Conservation (phyloP, 1,140 invertebrate genomes). For the Euborellia annulipes region DNA sequence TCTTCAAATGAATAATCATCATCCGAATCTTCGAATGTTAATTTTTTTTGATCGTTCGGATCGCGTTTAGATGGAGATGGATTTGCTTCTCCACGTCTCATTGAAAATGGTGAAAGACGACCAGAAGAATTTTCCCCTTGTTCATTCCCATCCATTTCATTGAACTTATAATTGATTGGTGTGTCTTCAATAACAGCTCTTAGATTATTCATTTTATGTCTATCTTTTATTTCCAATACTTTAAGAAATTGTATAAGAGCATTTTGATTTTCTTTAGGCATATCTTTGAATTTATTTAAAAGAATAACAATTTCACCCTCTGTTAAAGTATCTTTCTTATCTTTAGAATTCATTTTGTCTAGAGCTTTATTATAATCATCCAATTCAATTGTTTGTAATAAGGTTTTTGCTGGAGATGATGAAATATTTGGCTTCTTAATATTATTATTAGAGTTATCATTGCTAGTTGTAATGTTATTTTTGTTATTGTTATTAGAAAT, state of each 20-base stretch:
- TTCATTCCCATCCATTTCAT: too few relatives aligned
- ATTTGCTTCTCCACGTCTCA: constrained; percentile 27
- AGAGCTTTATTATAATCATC: too few relatives aligned
- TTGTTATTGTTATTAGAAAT: too few relatives aligned
- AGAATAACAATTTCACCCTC: constrained; percentile 1
- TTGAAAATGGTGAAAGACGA: constrained; percentile 28
- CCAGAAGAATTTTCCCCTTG: constrained; percentile 10
- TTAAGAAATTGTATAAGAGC: constrained; percentile 19
- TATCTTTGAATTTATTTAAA: constrained; percentile 3
- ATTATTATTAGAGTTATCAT: too few relatives aligned
- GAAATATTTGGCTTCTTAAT: too few relatives aligned
- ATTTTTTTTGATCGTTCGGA: constrained; percentile 21
- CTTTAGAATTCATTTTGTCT: too few relatives aligned
- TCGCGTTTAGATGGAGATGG: constrained; percentile 19
- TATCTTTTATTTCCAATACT: not conserved
- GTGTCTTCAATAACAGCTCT: constrained; percentile 12
- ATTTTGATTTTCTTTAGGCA: not conserved
- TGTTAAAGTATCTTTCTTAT: not conserved
- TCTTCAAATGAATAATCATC: constrained; percentile 53
- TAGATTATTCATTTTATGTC: constrained; percentile 10
- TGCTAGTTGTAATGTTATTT: too few relatives aligned
- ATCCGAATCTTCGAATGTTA: constrained; percentile 27
- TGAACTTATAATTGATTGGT: not conserved
- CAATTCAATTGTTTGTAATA: not conserved
- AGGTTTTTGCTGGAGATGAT: too few relatives aligned